Evolutionary conservation across 2,113 vertebrate genomes (phyloP).

Genomic region (Picathartes gymnocephalus): DNA sequence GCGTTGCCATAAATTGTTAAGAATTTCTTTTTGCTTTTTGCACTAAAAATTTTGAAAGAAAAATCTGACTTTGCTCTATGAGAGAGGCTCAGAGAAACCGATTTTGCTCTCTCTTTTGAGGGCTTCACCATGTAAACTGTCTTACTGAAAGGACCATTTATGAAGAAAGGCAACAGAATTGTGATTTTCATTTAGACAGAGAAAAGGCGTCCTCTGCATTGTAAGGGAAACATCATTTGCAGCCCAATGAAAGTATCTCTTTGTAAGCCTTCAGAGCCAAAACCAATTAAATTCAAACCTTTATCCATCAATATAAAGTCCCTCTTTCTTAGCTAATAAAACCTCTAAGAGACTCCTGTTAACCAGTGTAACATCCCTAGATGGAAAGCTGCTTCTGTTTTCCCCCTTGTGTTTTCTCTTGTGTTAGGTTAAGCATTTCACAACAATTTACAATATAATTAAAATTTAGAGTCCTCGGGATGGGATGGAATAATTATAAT

Average conservation of each 20-base stretch:
- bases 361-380: background rate
- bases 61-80: background rate
- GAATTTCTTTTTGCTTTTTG: background rate
- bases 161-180: background rate
- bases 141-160: background rate
- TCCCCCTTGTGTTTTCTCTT: background rate
- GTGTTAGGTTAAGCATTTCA: background rate
- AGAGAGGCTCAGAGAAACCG: background rate
- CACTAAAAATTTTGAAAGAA: background rate
- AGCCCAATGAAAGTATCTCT: background rate
- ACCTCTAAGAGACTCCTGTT: background rate
- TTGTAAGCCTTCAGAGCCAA: background rate
- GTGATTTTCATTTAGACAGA: background rate
- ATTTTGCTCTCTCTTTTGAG: background rate
- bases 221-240: background rate
- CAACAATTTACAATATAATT: slow-evolving; percentile 4
- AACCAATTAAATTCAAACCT: background rate
- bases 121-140: background rate
- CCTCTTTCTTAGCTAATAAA: background rate
- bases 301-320: background rate
- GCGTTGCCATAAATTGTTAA: background rate
- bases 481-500: background rate
- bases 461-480: background rate
- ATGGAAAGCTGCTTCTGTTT: background rate
- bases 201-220: background rate